phyloP scores from a whole-genome alignment of 2,797 vertebrate species.

The Somateria mollissima region DNA sequence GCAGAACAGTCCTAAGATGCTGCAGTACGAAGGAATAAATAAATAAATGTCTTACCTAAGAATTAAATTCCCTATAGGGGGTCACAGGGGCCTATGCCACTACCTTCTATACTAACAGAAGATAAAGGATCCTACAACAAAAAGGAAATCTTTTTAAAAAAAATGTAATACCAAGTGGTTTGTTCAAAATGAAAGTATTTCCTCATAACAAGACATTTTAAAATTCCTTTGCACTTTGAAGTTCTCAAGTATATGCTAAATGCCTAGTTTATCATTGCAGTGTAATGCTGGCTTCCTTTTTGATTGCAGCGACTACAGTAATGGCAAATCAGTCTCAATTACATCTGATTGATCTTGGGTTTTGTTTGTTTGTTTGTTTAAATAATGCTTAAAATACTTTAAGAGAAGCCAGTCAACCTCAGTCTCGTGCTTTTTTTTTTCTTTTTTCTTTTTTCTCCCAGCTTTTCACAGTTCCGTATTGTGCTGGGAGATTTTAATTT shows the following conservation, averaged over 20 bases:
- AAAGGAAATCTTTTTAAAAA: not conserved
- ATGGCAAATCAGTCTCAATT: not conserved
- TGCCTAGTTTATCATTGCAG: not conserved
- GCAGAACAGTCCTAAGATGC: not conserved
- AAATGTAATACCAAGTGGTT: not conserved
- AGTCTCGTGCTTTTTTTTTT: not conserved
- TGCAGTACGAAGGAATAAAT: not conserved
- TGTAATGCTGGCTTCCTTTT: not conserved
- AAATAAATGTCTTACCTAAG: not conserved
- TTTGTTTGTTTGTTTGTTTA: not conserved
- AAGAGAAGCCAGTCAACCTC: not conserved
- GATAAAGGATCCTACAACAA: not conserved
- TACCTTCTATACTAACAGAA: not conserved
- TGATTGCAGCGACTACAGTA: not conserved
- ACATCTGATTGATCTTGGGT: not conserved
- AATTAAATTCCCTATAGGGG: not conserved
- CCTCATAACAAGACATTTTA: not conserved
- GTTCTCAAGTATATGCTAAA: not conserved
- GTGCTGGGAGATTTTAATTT: slow-evolving; percentile 82
- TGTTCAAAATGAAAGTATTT: not conserved
- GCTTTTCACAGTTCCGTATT: slow-evolving; percentile 80
- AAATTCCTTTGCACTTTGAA: not conserved
- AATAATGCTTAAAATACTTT: not conserved
- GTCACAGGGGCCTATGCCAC: not conserved
- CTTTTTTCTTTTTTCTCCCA: slow-evolving; percentile 38